These are phyloP conservation scores for Hozukius guyotensis DNA, from an alignment of 2,797 vertebrate genomes.

Conservation along the genomic window DNA sequence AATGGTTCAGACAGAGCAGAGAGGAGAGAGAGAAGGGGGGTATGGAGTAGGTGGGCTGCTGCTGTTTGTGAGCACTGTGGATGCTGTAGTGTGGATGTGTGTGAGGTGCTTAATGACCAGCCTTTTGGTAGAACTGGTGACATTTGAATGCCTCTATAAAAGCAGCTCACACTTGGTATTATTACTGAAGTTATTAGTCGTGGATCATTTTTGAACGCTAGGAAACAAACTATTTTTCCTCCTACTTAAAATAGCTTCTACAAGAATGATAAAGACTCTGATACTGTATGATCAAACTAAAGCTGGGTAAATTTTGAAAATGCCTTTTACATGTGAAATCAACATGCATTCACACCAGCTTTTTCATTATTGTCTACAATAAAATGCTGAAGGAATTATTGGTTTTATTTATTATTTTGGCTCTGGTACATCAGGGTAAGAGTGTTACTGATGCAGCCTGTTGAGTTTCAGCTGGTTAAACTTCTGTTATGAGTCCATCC, in stretches of 20 bases:
- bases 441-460: neutral
- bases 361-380: neutral
- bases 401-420: neutral
- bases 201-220: neutral
- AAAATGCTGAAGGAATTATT: too few relatives aligned
- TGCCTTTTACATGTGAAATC: neutral
- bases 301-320: neutral
- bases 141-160: neutral
- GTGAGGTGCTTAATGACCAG: neutral
- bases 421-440: neutral
- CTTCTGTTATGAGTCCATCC: neutral
- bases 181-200: neutral
- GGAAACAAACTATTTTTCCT: neutral
- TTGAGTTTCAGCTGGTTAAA: neutral
- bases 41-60: neutral
- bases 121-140: neutral
- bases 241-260: neutral
- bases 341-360: neutral
- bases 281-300: neutral
- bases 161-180: neutral
- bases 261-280: neutral
- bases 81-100: conserved; percentile 13
- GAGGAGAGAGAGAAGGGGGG: neutral
- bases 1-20: conserved; percentile 57
- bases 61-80: conserved; percentile 5